Conservation (phyloP, 2,113 vertebrate genomes). For the Trematomus loennbergii region DNA sequence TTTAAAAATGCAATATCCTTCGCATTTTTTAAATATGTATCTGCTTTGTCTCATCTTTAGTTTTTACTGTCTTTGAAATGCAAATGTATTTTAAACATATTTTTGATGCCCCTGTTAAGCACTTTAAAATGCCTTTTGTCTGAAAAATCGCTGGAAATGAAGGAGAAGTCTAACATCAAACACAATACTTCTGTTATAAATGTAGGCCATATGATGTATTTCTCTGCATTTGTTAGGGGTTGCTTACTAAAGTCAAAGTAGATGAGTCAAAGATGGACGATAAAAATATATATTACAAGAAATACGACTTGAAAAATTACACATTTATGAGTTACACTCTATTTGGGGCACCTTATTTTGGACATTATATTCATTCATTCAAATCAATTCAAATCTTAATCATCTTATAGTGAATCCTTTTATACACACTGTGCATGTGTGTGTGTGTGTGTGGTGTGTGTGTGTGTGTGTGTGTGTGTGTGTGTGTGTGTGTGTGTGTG, state of each 20-base stretch:
- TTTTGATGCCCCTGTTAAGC: too few species aligned
- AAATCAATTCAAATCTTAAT: constrained; percentile 53
- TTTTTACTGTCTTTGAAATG: too few species aligned
- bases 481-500: neutral
- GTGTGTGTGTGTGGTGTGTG: neutral
- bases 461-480: constrained; percentile 5
- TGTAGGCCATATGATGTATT: neutral
- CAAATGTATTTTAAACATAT: too few species aligned
- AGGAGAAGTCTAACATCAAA: neutral
- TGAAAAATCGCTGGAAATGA: neutral
- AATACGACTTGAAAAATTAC: neutral
- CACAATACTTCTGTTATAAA: neutral
- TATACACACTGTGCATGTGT: neutral
- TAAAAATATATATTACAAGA: neutral
- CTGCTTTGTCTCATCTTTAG: too few species aligned
- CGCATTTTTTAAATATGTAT: too few species aligned
- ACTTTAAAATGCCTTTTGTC: too few species aligned
- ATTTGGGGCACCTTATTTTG: constrained; percentile 26
- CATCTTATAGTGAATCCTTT: constrained; percentile 41
- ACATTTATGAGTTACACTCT: constrained; percentile 14
- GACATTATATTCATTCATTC: constrained; percentile 53
- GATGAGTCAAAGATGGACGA: neutral
- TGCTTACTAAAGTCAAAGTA: neutral
- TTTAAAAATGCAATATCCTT: too few species aligned
- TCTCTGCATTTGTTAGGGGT: neutral